A percentile compares a stretch with the other conserved stretches of the same genome.
phyloP scores from a whole-genome alignment of 2,113 vertebrate genomes.

The Corythoichthys intestinalis region DNA sequence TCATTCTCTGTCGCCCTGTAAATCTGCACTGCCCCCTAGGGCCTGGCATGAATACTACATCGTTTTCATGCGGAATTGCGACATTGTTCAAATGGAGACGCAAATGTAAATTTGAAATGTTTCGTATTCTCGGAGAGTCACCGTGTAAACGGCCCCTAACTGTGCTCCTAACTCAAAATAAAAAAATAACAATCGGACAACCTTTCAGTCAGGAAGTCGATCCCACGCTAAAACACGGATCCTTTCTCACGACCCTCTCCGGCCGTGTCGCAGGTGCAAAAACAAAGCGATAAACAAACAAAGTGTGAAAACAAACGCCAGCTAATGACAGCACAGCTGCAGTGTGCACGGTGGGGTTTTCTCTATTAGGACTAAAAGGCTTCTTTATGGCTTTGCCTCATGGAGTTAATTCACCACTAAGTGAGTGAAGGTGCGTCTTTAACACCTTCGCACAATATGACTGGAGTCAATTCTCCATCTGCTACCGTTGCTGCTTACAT shows the following conservation, averaged over 20 bases:
- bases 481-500: not conserved
- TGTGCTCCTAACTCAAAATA: no score
- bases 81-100: no score
- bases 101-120: no score
- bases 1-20: no score
- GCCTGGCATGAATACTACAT: no score
- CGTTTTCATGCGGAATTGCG: no score
- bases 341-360: constrained; percentile 40
- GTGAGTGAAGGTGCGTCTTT: constrained; percentile 26
- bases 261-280: constrained; percentile 58
- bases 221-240: constrained; percentile 7
- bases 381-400: constrained; percentile 44
- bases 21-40: no score
- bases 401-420: constrained; percentile 35
- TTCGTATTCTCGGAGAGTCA: no score
- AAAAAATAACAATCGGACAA: no score
- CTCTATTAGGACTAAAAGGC: constrained; percentile 44
- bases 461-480: constrained; percentile 33
- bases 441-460: constrained; percentile 22
- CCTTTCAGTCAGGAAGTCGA: not conserved
- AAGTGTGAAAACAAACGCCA: constrained; percentile 56
- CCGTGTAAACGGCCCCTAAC: no score
- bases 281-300: constrained; percentile 59
- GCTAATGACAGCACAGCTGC: constrained; percentile 62
- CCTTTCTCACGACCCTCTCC: constrained; percentile 51